Conservation (phyloP, 2,797 vertebrate species). For the Poecilia gillii region DNA sequence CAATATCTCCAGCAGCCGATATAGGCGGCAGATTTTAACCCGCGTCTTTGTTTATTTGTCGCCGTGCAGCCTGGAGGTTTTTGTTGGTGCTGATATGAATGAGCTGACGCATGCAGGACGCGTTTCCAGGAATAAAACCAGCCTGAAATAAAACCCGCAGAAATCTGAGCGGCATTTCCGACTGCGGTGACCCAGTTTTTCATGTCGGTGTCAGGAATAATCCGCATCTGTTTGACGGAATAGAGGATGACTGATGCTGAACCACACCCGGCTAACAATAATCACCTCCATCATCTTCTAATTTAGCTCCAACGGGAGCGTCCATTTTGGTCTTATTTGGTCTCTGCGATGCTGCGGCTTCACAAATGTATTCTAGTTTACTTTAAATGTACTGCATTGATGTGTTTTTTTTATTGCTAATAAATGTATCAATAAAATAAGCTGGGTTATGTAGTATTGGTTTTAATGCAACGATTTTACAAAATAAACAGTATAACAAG, state of each 20-base stretch:
- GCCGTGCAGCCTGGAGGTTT: background rate
- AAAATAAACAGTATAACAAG: background rate
- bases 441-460: background rate
- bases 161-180: constrained; percentile 41
- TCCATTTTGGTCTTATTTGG: background rate
- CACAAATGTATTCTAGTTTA: background rate
- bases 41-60: too few species aligned
- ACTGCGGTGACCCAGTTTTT: constrained; percentile 36
- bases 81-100: background rate
- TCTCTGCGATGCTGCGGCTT: background rate
- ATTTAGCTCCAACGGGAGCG: background rate
- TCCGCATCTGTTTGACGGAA: constrained; percentile 3
- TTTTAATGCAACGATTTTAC: background rate
- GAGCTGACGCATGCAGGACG: background rate
- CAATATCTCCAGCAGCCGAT: background rate
- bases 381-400: background rate
- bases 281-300: background rate
- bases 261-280: background rate
- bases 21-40: background rate
- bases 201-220: constrained; percentile 6
- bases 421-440: background rate
- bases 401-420: background rate
- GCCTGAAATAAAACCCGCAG: background rate
- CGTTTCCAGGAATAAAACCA: background rate
- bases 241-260: background rate